These are phyloP conservation scores for Saguinus imperator DNA, from an alignment of 2,113 vertebrate genomes.

Conservation along the genomic window DNA sequence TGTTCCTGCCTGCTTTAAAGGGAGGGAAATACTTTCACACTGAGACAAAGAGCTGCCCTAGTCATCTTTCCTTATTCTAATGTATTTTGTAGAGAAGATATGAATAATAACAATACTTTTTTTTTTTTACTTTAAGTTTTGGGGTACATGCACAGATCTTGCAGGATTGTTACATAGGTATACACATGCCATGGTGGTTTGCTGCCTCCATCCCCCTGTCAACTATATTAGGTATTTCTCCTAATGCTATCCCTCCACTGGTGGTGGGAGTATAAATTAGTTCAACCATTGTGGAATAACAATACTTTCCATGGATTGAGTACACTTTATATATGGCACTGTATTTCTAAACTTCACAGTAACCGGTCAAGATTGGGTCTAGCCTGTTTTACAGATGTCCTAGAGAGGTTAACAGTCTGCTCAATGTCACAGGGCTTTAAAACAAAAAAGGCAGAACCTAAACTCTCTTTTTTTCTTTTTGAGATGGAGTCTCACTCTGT, in stretches of 20 bases:
- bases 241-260: no score
- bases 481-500: no score
- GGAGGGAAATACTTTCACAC: neutral
- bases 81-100: neutral
- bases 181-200: no score
- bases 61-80: neutral
- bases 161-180: no score
- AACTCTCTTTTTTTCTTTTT: no score
- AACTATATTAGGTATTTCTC: no score
- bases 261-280: no score
- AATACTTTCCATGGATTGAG: neutral
- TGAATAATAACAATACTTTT: neutral
- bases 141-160: no score
- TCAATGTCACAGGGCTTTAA: neutral
- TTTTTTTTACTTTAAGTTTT: no score
- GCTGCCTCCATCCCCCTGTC: no score
- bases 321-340: neutral
- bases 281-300: no score
- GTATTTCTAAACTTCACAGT: neutral
- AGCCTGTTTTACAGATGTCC: neutral
- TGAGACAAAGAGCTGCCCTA: neutral
- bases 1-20: neutral
- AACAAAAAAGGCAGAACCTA: neutral
- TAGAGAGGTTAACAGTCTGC: neutral
- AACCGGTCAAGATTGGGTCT: neutral